phyloP scores from a whole-genome alignment of 2,797 vertebrate species.

The Enteromius mattozi region DNA sequence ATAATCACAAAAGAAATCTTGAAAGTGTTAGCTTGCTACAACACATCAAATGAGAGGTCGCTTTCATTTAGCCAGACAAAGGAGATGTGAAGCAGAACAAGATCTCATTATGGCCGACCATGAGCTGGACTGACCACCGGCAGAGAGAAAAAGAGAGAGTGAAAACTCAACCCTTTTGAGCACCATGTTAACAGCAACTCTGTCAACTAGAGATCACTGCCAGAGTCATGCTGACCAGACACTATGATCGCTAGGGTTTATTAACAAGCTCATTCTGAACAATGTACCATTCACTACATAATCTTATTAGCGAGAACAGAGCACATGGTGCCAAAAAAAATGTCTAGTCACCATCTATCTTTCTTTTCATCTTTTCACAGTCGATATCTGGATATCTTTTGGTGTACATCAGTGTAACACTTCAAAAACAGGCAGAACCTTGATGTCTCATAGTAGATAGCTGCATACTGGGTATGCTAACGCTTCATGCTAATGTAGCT shows the following conservation, averaged over 20 bases:
- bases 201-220: conserved; percentile 54
- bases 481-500: not conserved
- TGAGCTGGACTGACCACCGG: conserved; percentile 4
- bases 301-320: conserved; percentile 70
- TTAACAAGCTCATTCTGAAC: conserved; percentile 62
- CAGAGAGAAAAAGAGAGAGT: not conserved
- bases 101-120: conserved; percentile 20
- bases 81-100: conserved; percentile 17
- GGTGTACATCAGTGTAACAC: not conserved
- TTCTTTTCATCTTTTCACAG: conserved; percentile 54
- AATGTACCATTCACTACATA: conserved; percentile 66
- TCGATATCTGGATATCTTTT: not conserved
- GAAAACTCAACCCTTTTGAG: conserved; percentile 28
- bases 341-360: conserved; percentile 38
- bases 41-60: not conserved
- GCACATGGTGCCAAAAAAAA: conserved; percentile 44
- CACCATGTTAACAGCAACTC: conserved; percentile 27
- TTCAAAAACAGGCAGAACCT: not conserved
- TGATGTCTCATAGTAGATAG: not conserved
- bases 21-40: conserved; percentile 5
- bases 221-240: conserved; percentile 60
- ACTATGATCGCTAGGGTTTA: conserved; percentile 69
- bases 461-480: not conserved
- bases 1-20: not conserved
- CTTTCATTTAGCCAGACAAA: conserved; percentile 32